phyloP scores from a whole-genome alignment of 2,113 vertebrate genomes.

The Periophthalmus modestus region DNA sequence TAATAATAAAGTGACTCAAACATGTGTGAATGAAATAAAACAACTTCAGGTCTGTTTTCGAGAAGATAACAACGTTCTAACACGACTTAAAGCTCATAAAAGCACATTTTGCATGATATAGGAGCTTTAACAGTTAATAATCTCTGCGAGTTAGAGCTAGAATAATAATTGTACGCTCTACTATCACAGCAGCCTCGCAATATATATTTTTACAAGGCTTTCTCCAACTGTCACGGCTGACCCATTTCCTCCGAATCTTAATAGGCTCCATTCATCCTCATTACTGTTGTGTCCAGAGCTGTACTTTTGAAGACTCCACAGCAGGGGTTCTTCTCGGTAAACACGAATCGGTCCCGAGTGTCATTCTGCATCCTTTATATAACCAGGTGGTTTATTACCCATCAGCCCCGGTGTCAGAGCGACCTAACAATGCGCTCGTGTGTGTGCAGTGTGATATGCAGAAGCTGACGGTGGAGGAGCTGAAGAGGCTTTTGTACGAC shows the following conservation, averaged over 20 bases:
- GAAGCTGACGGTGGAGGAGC: slow-evolving; percentile 95
- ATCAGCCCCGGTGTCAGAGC: neutral
- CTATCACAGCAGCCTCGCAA: neutral
- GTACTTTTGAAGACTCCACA: neutral
- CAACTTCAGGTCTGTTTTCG: no score
- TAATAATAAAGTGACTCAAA: no score
- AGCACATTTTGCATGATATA: no score
- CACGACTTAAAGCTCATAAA: no score
- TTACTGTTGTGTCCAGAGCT: neutral
- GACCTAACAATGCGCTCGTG: slow-evolving; percentile 19
- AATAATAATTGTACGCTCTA: no score
- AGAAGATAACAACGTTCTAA: no score
- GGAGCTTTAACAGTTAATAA: no score
- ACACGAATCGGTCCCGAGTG: neutral
- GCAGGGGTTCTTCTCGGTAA: neutral
- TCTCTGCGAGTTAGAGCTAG: no score
- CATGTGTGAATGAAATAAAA: no score
- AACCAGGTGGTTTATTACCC: neutral
- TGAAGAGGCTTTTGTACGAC: slow-evolving; percentile 95
- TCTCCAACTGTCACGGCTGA: neutral
- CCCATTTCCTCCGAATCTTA: neutral
- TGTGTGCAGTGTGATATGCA: slow-evolving; percentile 93
- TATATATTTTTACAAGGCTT: neutral
- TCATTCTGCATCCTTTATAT: neutral
- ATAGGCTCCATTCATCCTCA: slow-evolving; percentile 7